Evolutionary conservation across 2,113 vertebrate species (phyloP), one percentile per base, ranked within the genome.

Genomic region (Corythornis madagascariensis): DNA sequence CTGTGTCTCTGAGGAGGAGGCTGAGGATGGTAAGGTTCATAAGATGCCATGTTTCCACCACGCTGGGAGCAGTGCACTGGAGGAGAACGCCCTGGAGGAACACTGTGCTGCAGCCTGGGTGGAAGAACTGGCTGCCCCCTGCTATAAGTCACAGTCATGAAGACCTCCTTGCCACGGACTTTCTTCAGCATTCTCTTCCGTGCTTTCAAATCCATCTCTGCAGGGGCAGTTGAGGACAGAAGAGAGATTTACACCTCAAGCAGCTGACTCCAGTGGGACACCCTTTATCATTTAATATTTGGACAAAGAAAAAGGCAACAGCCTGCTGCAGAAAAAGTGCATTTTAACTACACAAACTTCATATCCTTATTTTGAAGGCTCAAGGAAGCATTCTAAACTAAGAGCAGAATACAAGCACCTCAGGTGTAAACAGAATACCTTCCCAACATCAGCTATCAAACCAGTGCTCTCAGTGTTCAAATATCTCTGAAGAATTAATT

Each of bases 161-260:
- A 97, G 45, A 98, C 92, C 55, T 99, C 99, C 66, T 98, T 98
- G 31, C 98, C 98, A 90, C 98, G 98, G 56, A 98, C 95, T 87
- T 99, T 99, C 92, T 98, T 98, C 38, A 98, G 98, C 94, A 98
- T 98, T 16, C 98, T 98, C 96, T 98, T 97, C 92, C 98, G 91
- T 35, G 97, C 93, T 87, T 99, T 90, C 72, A 97, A 43, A 43
- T 98, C 98, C 80, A 98, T 95, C 40, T 99, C 99, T 98, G 95
- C 53, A 83, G 94, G 15, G 83, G 43, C 29, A 91, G 52, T 81
- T 35, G 18, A 90, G 48, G 80, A 65, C 65, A 86, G 40, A 75
- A 80, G 86, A 89, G 63, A 86, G 8, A n/a, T 83, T 84, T 64
- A 60, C 2, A 63, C 26, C n/a, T 90, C 77, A 28, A 72, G 57